Evolutionary conservation across 1,140 invertebrate species (phyloP).

Genomic region (Bicyclus anynana): DNA sequence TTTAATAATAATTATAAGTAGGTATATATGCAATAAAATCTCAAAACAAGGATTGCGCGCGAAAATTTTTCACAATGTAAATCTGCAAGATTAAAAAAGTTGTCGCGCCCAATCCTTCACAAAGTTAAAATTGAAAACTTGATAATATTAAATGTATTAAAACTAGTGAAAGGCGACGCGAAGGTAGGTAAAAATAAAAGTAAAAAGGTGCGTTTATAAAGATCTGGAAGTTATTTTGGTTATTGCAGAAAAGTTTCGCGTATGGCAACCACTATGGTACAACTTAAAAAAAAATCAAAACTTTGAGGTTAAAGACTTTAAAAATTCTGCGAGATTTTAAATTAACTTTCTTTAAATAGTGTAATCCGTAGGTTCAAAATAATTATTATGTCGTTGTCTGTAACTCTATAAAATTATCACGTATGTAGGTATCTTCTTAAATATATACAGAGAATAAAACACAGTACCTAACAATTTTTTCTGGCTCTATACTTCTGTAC

Average conservation of each 20-base stretch:
- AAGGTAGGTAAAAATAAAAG: constrained; percentile 31
- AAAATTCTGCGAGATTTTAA: no score
- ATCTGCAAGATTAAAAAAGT: not conserved
- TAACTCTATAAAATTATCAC: no score
- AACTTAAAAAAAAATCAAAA: no score
- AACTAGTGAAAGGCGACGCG: constrained; percentile 50
- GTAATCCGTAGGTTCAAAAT: no score
- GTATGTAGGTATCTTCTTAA: no score
- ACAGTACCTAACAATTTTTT: no score
- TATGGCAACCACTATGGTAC: not conserved
- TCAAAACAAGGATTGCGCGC: constrained; percentile 43
- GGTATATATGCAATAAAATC: constrained; percentile 68
- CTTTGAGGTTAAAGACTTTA: no score
- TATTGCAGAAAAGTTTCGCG: constrained; percentile 22
- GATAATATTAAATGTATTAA: constrained; percentile 34
- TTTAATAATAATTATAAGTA: constrained; percentile 40
- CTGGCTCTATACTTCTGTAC: no score
- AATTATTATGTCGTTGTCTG: no score
- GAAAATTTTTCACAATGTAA: constrained; percentile 23
- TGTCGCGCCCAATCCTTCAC: constrained; percentile 35
- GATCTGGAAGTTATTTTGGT: constrained; percentile 8
- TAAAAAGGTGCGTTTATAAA: constrained; percentile 48
- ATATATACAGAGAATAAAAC: no score
- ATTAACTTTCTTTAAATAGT: no score
- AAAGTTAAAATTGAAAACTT: constrained; percentile 56